A percentile compares a stretch with the other conserved stretches of the same genome.
Evolutionary conservation across 2,113 vertebrate genomes (phyloP).

Genomic region (Paramormyrops kingsleyae): DNA sequence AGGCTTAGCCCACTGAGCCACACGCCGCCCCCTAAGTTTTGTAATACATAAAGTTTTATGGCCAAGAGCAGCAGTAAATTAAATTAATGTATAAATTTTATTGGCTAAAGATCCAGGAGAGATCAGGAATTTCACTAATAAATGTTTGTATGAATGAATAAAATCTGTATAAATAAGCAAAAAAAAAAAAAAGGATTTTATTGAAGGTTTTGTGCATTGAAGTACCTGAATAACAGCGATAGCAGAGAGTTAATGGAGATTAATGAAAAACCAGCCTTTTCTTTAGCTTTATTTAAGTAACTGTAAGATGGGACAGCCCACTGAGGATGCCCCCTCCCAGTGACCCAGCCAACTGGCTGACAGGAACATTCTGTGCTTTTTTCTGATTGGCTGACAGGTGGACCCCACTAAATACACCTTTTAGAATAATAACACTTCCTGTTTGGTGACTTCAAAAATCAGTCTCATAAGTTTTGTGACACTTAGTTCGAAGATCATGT

Average conservation of each 20-base stretch:
- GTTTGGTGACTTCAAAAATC: no score
- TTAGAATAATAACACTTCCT: no score
- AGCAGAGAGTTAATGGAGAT: no score
- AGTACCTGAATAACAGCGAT: not conserved
- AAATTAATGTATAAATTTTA: not conserved
- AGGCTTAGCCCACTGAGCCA: no score
- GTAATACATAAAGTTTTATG: not conserved
- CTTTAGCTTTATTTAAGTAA: no score
- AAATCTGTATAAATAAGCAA: not conserved
- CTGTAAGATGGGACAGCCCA: not conserved
- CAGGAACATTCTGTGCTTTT: not conserved
- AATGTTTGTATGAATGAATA: not conserved
- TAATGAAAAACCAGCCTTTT: no score
- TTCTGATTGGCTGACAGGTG: not conserved
- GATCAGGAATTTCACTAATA: not conserved
- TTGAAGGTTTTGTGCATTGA: not conserved
- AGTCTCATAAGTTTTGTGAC: no score
- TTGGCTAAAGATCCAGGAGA: not conserved
- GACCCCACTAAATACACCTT: not conserved
- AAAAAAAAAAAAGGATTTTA: not conserved
- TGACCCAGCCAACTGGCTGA: not conserved
- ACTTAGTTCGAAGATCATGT: no score
- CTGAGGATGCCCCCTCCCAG: not conserved
- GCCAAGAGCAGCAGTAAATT: not conserved
- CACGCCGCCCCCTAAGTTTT: not conserved